Base-by-base conservation (phyloP, 1,140 invertebrate genomes). In the Asobara japonica region DNA sequence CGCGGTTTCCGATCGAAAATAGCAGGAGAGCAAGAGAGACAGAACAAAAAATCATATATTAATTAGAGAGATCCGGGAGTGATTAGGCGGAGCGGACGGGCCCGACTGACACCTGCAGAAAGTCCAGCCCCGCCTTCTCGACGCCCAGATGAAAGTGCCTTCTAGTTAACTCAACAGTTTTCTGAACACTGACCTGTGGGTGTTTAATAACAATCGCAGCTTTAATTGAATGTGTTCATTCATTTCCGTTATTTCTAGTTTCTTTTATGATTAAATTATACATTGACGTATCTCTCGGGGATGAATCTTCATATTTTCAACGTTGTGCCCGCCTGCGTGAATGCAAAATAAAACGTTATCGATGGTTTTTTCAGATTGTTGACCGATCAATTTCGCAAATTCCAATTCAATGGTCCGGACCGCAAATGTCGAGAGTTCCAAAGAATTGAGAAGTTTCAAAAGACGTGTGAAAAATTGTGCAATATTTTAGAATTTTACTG, bases 71-170 rank as follows among this genome's bases (percentile, higher is more conserved):
- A 67, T 67, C 41, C 25, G 41, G 3, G 27, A 45, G 41, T 48
- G 65, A 67, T 67, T 67, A 67, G 65, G n/a, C 29, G 65, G 65
- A 51, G 18, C 22, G 51, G 51, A 56, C 51, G 51, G 22, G 11
- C 51, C n/a, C 51, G 65, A 67, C 65, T 67, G 65, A 67, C 65
- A 67, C 65, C 65, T 67, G 65, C 65, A 67, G 65, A 67, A 67
- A 67, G 65, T 67, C 38, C 20, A 41, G 65, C 65, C 41, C 65
- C 65, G 65, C 65, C 65, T 67, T 67, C 20, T 45, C 27, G 27
- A 27, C 38, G 41, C 65, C 25, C 65, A 48, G 38, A 67, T 67
- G 65, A 67, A 67, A 67, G 65, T 67, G 29, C 65, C 20, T 67
- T 51, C 25, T 29, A 67, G 48, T 29, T 67, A 30, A 67, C 22